Evolutionary conservation across 2,113 vertebrate genomes (phyloP).

Genomic region (Chaetura pelagica): DNA sequence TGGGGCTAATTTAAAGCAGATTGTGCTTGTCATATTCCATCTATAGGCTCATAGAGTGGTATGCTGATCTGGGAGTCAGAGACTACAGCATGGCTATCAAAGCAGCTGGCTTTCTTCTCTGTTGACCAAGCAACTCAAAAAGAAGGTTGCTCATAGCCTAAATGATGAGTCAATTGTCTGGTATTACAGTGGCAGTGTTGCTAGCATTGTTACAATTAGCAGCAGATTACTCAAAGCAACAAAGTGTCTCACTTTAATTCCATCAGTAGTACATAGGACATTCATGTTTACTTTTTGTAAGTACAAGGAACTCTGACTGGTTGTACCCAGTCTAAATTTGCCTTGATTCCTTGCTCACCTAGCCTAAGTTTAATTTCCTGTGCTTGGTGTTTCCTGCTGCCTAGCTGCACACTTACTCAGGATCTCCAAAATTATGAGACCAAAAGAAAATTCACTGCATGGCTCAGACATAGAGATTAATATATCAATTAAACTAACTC

Average conservation of each 20-base stretch:
- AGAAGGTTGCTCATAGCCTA: neutral
- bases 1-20: neutral
- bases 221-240: neutral
- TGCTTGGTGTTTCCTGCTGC: neutral
- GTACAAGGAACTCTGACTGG: neutral
- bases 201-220: neutral
- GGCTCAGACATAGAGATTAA: neutral
- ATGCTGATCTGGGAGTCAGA: neutral
- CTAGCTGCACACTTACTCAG: neutral
- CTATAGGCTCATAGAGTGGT: neutral
- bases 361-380: neutral
- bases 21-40: neutral
- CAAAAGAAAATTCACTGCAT: neutral
- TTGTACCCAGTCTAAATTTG: neutral
- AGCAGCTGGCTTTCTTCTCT: neutral
- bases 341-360: neutral
- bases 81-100: neutral
- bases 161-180: neutral
- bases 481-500: neutral
- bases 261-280: neutral
- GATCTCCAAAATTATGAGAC: neutral
- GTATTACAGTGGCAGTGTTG: neutral
- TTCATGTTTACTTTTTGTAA: neutral
- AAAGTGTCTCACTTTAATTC: neutral
- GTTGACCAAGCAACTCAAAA: neutral